Base-by-base conservation (phyloP, 2,888 invertebrate genomes). In the Cantharis rufa region DNA sequence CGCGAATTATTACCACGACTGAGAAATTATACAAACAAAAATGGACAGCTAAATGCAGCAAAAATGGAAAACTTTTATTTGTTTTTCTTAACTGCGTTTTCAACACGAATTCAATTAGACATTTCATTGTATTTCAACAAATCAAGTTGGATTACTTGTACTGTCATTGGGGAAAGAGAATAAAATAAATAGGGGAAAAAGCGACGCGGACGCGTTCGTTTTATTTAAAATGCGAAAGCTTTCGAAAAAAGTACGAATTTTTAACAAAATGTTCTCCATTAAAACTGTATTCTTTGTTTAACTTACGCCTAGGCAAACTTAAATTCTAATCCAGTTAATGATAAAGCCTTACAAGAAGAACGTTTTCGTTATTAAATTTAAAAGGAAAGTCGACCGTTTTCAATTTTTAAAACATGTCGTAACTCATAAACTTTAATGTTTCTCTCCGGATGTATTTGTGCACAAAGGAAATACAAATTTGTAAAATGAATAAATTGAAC, bases 21-120 rank as follows among this genome's bases (percentile, higher is more conserved):
- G n/a, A 2, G n/a, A n/a, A 13, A n/a, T n/a, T 48, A n/a, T n/a
- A 48, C 7, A 48, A 48, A 48, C n/a, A 48, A 48, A 48, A 48
- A n/a, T 48, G n/a, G 48, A 48, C 48, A 48, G 48, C 48, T n/a
- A 48, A 48, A n/a, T 48, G 48, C 48, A 48, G 48, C 32, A 21
- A 74, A 69, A 69, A 62, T 62, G 62, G 64, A 24, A 15, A 48
- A 70, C 64, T 71, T 63, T 70, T 68, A 15, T 15, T 15, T 18
- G 69, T 71, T 72, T 72, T 70, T 62, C 68, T 70, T 18, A 71
- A 62, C 28, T 62, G 63, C 63, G 64, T 69, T 32, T 69, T 27
- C 72, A 70, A 71, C 74, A 72, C 72, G 75, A 78, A 75, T 75
- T 78, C 75, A 78, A 75, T 78, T 75, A 78, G 28, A 70, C 61